Percentiles rank a stretch among this genome's conserved stretches.
These are phyloP conservation scores for Agrotis segetum DNA, from an alignment of 2,888 invertebrate species.

Conservation along the genomic window DNA sequence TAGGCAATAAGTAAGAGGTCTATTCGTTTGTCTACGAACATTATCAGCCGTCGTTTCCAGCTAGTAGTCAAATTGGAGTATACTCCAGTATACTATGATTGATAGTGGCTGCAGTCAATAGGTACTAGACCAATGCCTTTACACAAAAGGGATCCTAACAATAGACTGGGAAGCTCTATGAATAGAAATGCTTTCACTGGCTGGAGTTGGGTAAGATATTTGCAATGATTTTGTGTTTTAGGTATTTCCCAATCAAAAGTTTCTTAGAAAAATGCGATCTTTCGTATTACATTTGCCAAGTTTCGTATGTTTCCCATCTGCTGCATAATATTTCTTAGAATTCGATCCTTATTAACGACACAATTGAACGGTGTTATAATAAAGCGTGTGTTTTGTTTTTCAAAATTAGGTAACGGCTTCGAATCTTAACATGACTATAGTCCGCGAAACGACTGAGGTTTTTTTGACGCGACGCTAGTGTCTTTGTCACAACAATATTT, in stretches of 20 bases:
- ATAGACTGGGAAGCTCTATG: background rate
- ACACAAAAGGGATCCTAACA: slow-evolving; percentile 4
- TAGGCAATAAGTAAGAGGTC: background rate
- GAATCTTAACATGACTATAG: too few relatives aligned
- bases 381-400: too few relatives aligned
- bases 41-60: background rate
- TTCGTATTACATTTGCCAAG: too few relatives aligned
- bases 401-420: too few relatives aligned
- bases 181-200: slow-evolving; percentile 10
- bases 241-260: background rate
- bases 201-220: background rate
- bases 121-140: background rate
- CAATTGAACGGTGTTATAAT: too few relatives aligned
- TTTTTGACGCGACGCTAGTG: too few relatives aligned
- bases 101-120: slow-evolving; percentile 13
- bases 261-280: too few relatives aligned
- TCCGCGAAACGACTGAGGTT: too few relatives aligned
- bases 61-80: background rate
- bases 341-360: too few relatives aligned
- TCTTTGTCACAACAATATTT: too few relatives aligned
- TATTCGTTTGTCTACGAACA: background rate
- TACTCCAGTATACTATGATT: slow-evolving; percentile 11
- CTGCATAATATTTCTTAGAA: too few relatives aligned
- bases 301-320: too few relatives aligned
- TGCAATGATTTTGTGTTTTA: background rate